Base-by-base conservation (phyloP, 2,888 invertebrate species). In the Acanthosepion lycidas region DNA sequence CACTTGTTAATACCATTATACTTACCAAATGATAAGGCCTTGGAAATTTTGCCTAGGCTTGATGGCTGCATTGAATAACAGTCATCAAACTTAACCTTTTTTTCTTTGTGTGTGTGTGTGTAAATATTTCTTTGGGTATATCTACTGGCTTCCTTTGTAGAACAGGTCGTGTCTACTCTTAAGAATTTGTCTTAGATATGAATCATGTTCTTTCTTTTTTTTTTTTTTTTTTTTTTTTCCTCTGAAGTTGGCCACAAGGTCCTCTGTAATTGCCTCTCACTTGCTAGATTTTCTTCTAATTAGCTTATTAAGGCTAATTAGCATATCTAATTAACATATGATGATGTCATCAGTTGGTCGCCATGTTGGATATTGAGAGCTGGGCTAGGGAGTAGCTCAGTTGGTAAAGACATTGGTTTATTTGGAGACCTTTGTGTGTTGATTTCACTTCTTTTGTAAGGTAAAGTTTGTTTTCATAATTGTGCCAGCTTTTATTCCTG, bases 291-390 rank as follows among this genome's bases (percentile, higher is more conserved):
- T n/a, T 78, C 78, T 78, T n/a, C 8, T 78, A 78, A 78, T 78
- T 78, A 78, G 78, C n/a, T 78, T 78, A 78, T 78, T 78, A n/a
- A n/a, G n/a, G n/a, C 28, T 78, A 78, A 78, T 78, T 78, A 78
- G 78, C 78, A 78, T 78, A n/a, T 78, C 78, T 78, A 78, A 78
- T 78, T 78, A 78, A n/a, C 78, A 78, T 78, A 78, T 78, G 78
- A 78, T 78, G 78, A 78, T 78, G 78, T 78, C 78, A 78, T 78
- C 78, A 78, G 28, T 78, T 78, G 78, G 78, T n/a, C n/a, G 78
- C 78, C 78, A 78, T 78, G 78, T 78, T 78, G 28, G 3, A 78
- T 78, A n/a, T 78, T 9, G 78, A 9, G n/a, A 78, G 28, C 78
- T n/a, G n/a, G 78, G 78, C n/a, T n/a, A 15, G n/a, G 78, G n/a